Conservation (phyloP, 2,888 invertebrate species). For the Cephalotes varians region DNA sequence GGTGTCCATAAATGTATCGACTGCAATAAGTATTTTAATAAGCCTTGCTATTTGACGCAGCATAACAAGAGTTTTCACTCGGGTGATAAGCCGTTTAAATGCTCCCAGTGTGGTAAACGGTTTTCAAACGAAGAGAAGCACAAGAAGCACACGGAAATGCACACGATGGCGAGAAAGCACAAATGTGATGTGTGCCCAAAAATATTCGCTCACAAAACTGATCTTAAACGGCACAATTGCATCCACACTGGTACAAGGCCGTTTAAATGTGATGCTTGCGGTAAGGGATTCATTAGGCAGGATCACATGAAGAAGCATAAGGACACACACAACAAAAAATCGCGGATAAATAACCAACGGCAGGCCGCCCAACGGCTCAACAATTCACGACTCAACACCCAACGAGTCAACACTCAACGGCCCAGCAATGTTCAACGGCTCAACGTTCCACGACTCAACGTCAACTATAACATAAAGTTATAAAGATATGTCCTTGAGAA, state of each 20-base stretch:
- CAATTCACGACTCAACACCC: background rate
- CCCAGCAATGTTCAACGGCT: background rate
- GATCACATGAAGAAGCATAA: conserved; percentile 96
- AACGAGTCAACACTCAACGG: background rate
- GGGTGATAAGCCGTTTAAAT: conserved; percentile 95
- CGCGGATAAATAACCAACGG: conserved; percentile 79
- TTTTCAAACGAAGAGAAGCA: conserved; percentile 91
- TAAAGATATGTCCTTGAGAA: background rate
- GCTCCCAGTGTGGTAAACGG: conserved; percentile 94
- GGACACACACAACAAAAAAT: conserved; percentile 92
- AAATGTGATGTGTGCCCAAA: conserved; percentile 95
- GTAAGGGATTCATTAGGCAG: conserved; percentile 95
- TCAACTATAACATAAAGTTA: background rate
- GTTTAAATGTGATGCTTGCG: conserved; percentile 92
- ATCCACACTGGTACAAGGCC: conserved; percentile 95
- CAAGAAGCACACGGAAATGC: conserved; percentile 91
- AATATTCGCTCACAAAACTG: conserved; percentile 96
- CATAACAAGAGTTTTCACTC: conserved; percentile 96
- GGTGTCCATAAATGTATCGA: conserved; percentile 90
- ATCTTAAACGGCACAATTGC: conserved; percentile 94
- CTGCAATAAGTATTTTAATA: conserved; percentile 94
- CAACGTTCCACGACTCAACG: background rate
- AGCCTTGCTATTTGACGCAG: conserved; percentile 95
- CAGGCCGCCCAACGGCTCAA: conserved; percentile 69
- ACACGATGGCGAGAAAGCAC: conserved; percentile 93